Evolutionary conservation across 2,113 vertebrate species (phyloP).

Genomic region (Muntiacus muntjak): DNA sequence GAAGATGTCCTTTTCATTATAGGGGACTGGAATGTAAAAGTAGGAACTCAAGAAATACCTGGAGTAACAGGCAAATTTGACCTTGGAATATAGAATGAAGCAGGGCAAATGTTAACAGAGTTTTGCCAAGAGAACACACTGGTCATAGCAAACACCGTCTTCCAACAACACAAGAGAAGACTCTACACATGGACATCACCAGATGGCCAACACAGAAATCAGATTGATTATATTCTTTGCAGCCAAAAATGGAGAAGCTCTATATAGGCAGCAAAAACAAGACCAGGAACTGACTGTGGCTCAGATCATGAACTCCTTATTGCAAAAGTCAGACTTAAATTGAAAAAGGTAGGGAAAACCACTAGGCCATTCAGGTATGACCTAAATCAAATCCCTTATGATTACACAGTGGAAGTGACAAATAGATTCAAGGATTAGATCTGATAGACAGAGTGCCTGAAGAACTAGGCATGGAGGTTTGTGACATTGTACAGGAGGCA

Average conservation of each 20-base stretch:
- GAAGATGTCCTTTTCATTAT: background rate
- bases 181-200: background rate
- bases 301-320: background rate
- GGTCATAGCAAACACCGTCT: background rate
- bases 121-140: background rate
- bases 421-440: background rate
- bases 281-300: background rate
- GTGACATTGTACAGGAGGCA: background rate
- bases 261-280: background rate
- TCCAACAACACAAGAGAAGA: background rate
- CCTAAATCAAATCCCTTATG: background rate
- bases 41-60: background rate
- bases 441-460: background rate
- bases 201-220: background rate
- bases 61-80: background rate
- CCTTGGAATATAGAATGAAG: background rate
- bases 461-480: background rate
- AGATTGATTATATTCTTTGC: background rate
- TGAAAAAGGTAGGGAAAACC: background rate
- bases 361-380: background rate
- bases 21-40: background rate
- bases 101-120: background rate
- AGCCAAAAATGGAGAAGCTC: background rate
- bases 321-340: background rate
- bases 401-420: background rate